Conservation (phyloP, 2,797 vertebrate species). For the Remorina albescens region DNA sequence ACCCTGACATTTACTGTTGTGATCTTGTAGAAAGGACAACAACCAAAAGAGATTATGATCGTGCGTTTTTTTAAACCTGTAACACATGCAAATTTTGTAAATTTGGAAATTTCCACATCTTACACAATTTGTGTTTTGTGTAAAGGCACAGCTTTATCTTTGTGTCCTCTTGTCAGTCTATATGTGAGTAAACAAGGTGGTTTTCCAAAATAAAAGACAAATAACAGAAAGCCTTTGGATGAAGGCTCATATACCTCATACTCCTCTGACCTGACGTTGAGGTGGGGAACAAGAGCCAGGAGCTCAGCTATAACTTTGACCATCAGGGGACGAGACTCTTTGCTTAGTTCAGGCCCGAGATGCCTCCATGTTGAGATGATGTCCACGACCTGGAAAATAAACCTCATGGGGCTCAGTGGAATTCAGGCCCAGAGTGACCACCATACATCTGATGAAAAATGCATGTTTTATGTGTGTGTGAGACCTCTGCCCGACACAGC, state of each 20-base stretch:
- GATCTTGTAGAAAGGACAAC: too few species aligned
- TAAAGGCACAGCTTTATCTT: too few species aligned
- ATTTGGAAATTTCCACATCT: too few species aligned
- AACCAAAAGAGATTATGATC: too few species aligned
- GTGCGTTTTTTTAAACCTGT: too few species aligned
- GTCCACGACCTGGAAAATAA: constrained; percentile 90
- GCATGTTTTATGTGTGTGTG: background rate
- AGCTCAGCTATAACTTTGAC: constrained; percentile 89
- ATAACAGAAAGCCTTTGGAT: background rate
- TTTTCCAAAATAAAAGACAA: background rate
- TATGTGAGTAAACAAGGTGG: too few species aligned
- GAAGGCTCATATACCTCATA: constrained; percentile 84
- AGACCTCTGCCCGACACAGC: constrained; percentile 94
- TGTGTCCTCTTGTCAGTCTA: too few species aligned
- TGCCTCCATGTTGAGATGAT: constrained; percentile 92
- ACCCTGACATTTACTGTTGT: too few species aligned
- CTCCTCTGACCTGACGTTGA: constrained; percentile 89
- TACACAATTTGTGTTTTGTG: background rate
- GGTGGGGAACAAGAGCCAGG: constrained; percentile 91
- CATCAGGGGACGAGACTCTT: constrained; percentile 89
- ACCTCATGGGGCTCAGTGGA: background rate
- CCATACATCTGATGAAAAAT: background rate
- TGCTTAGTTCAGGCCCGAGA: constrained; percentile 88
- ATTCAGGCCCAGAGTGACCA: background rate
- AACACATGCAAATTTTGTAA: too few species aligned